Conservation (phyloP, 2,797 vertebrate genomes). For the Carapus acus region DNA sequence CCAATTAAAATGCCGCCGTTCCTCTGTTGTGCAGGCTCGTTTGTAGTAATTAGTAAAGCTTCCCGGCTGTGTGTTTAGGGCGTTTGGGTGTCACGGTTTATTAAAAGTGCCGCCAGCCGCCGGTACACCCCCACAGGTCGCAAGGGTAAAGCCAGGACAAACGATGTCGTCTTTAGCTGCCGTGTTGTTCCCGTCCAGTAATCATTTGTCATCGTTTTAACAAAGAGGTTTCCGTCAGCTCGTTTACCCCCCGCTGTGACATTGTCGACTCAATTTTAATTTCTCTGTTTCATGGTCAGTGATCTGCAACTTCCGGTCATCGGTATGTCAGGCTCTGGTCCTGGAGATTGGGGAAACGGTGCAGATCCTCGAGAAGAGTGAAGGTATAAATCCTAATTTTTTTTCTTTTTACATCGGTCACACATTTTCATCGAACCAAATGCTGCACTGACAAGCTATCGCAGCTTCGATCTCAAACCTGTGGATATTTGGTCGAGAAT, state of each 20-base stretch:
- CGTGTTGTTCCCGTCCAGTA: conserved; percentile 1
- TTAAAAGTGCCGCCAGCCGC: conserved; percentile 33
- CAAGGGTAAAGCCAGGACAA: conserved; percentile 11
- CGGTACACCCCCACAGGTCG: conserved; percentile 25
- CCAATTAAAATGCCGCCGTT: conserved; percentile 62
- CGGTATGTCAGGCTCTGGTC: conserved; percentile 87
- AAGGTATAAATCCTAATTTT: conserved; percentile 75
- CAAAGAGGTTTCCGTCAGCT: too few species aligned
- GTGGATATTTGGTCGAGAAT: too few species aligned
- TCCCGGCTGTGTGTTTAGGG: conserved; percentile 39
- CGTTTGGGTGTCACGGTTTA: conserved; percentile 52
- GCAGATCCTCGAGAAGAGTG: conserved; percentile 97
- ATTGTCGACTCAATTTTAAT: conserved; percentile 5
- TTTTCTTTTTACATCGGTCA: too few species aligned
- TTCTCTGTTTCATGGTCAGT: conserved; percentile 66
- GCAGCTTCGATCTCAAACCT: too few species aligned
- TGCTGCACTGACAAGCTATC: too few species aligned
- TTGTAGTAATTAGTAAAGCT: conserved; percentile 53
- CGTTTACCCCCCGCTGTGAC: conserved; percentile 13
- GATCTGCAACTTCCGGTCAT: conserved; percentile 94
- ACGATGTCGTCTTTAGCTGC: conserved; percentile 1
- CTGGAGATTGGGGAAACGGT: conserved; percentile 98
- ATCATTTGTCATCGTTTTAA: neutral
- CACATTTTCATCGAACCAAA: too few species aligned
- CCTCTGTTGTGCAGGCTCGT: conserved; percentile 61